phyloP scores from a whole-genome alignment of 2,113 vertebrate genomes.

The Speoplatyrhinus poulsoni region DNA sequence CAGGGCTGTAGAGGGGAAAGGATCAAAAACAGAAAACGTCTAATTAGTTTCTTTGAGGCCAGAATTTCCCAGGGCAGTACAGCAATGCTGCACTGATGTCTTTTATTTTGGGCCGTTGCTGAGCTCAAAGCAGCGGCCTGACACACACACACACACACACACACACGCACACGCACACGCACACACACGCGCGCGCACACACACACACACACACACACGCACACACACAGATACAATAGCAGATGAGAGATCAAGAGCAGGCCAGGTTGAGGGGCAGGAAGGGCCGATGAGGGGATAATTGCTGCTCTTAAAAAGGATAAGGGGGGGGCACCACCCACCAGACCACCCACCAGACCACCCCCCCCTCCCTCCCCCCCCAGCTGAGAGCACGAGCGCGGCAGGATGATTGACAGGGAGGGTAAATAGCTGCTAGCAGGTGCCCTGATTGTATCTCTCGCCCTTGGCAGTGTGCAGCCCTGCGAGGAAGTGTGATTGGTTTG shows the following conservation, averaged over 20 bases:
- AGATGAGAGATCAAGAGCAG: slow-evolving; percentile 31
- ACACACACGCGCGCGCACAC: not conserved
- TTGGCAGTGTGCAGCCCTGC: slow-evolving; percentile 49
- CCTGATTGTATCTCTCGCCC: slow-evolving; percentile 69
- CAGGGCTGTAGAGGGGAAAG: slow-evolving; percentile 12
- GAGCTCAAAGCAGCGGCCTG: slow-evolving; percentile 1
- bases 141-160: slow-evolving; percentile 2
- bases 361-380: slow-evolving; percentile 29
- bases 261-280: slow-evolving; percentile 29
- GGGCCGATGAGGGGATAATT: slow-evolving; percentile 41
- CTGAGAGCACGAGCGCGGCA: slow-evolving; percentile 49
- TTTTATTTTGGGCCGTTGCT: slow-evolving; percentile 30
- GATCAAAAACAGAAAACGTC: slow-evolving; percentile 40
- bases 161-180: not conserved
- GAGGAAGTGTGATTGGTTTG: slow-evolving; percentile 65
- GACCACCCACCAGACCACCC: not conserved
- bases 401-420: slow-evolving; percentile 71
- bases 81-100: slow-evolving; percentile 15
- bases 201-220: not conserved
- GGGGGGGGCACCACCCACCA: no score
- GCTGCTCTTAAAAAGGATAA: slow-evolving; percentile 41
- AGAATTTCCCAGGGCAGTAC: slow-evolving; percentile 30
- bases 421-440: slow-evolving; percentile 69
- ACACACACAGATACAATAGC: slow-evolving; percentile 14
- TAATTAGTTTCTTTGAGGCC: slow-evolving; percentile 48